Base-by-base conservation (phyloP, 1,140 invertebrate genomes). In the Sarcophaga bullata region DNA sequence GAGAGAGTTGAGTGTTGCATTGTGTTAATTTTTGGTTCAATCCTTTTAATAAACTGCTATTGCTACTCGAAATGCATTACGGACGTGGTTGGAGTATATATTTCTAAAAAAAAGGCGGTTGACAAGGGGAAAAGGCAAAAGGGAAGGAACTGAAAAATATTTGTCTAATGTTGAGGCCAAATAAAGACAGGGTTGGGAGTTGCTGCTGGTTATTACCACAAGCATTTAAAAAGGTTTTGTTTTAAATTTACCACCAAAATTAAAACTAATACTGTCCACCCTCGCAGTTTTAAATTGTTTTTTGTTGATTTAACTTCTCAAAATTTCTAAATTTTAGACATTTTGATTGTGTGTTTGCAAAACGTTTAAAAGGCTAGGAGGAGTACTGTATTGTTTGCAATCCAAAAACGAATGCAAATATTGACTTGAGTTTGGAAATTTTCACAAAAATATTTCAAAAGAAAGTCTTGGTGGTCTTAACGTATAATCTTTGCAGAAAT, bases 1-100 rank as follows among this genome's bases (percentile, higher is more conserved):
- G 73, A 17, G 8, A 17, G 73, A 15, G 48, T 72, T 47, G 46
- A 48, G 73, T 47, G 46, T 49, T 76, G 75, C 75, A 78, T 78
- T 78, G 75, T 78, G 75, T 78, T 50, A 78, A 78, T 52, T 78
- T 76, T 78, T 49, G 75, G 48, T 78, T 78, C 75, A 78, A 78
- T 78, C 75, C 75, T 78, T 78, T 78, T 78, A 78, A 78, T 78
- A 78, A 78, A 78, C 48, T 78, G 50, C 49, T 50, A 19, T 48
- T 37, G 25, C 25, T 37, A 37, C 25, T 37, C 75, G 37, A 50
- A 10, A 78, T 78, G 19, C 62, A 68, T 68, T 68, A 68, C 19
- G 62, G 62, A 68, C 62, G 62, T 68, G 62, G 62, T 68, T 68
- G 17, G 62, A n/a, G 62, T 10, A 25, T 68, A 19, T 25, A 9